Base-by-base conservation (phyloP, 2,113 vertebrate genomes). In the Megalops atlanticus region DNA sequence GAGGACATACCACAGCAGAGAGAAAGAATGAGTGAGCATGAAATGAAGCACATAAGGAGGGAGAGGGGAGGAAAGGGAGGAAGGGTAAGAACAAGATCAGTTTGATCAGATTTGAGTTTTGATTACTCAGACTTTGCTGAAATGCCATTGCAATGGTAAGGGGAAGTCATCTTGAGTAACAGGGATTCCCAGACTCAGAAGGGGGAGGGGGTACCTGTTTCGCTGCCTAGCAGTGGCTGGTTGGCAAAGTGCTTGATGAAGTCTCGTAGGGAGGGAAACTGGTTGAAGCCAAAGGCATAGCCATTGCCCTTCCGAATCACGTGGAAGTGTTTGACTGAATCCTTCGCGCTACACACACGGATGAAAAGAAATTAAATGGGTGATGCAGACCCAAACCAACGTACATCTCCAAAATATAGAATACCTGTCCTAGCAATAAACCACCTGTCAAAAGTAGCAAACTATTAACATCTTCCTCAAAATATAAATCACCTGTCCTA, bases 261-360 rank as follows among this genome's bases (percentile, higher is more conserved):
- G 75, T 98, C 96, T 47, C 94, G 96, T 81, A 99, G 88, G 52
- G 87, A 92, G 24, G 89, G 16, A 84, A 97, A 99, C 83, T 96
- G 92, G n/a, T 96, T 99, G 86, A 99, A 99, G 31, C 98, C 97
- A 82, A 99, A 99, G 49, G 91, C 93, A 84, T 97, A 96, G 4
- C 89, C 88, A 21, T 85, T 88, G 84, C 93, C 93, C 64, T 86
- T 94, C 3, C 94, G 87, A 31, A 91, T 94, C 78, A 99, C 88
- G 0, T 98, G 96, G 78, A 99, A 99, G 84, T 99, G 97, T 83
- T 98, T 99, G 70, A 99, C 98, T 0, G 98, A 99, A 74, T 99
- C 96, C 90, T 96, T 98, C 21, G 97, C 97, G 90, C 98, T 99
- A 84, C 80, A 91, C 83, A 15, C 31, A 15, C 86, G 70, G 80